Evolutionary conservation across 35 echinoderm and acorn worm genomes (phyloP).

Genomic region (Holothuria glaberrima): DNA sequence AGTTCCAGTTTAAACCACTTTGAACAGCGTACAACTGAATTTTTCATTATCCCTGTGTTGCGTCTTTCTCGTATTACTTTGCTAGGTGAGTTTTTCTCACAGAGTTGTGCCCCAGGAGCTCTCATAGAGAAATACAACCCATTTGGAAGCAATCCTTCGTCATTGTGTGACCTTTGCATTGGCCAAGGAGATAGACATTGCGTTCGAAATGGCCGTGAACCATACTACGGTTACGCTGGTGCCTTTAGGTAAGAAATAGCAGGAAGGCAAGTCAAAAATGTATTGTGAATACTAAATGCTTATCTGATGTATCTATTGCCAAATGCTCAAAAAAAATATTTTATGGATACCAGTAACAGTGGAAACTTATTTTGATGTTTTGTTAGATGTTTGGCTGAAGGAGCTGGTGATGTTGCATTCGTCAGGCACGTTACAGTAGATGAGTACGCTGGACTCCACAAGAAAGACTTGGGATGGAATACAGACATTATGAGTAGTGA

Average conservation of each 20-base stretch:
- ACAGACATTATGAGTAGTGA: constrained; percentile 40
- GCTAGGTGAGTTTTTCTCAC: constrained; percentile 74
- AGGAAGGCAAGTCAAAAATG: too few relatives aligned
- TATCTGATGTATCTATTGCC: too few relatives aligned
- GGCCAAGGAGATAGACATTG: constrained; percentile 67
- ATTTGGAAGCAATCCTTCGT: constrained; percentile 65
- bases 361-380: too few relatives aligned
- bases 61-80: not conserved
- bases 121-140: constrained; percentile 57
- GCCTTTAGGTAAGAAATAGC: constrained; percentile 91
- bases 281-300: too few relatives aligned
- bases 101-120: constrained; percentile 86
- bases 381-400: constrained; percentile 51
- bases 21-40: too few relatives aligned
- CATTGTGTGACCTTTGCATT: constrained; percentile 72
- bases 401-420: constrained; percentile 57
- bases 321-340: too few relatives aligned
- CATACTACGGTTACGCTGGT: constrained; percentile 83
- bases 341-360: too few relatives aligned
- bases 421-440: constrained; percentile 39
- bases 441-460: not conserved
- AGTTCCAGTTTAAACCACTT: too few relatives aligned
- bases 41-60: not conserved
- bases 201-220: constrained; percentile 62
- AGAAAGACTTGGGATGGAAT: constrained; percentile 28